Evolutionary conservation across 2,113 vertebrate species (phyloP), one percentile per base, ranked within the genome.

Genomic region (Orycteropus afer): DNA sequence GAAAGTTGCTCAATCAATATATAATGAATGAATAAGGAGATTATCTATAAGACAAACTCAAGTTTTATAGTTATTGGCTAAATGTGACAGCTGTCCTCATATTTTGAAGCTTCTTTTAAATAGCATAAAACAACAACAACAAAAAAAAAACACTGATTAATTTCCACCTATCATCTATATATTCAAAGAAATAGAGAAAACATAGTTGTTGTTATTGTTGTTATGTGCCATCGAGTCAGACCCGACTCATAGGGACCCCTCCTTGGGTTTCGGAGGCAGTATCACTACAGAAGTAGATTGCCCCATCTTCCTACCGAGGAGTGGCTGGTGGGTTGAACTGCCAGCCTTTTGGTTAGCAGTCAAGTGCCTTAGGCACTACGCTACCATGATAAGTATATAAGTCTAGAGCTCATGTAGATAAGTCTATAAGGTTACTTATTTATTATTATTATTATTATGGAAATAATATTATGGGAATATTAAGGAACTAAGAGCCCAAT

Each of bases 151-250:
- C 34, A 59, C 3, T 55, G 15, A 82, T 78, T 9, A 3, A 45
- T 53, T 86, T 89, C 11, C 0, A 37, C 61, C 73, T 74, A 85
- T 82, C 10, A 51, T 78, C 25, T 42, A 15, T 42, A 74, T 84
- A 34, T 95, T 93, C 53, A 94, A 69, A 61, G 47, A 47, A 76
- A 8, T 13, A 55, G 25, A 77, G n/a, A 96, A 81, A 69, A 17
- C 23, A 40, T 69, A 40, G n/a, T n/a, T n/a, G n/a, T n/a, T n/a
- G n/a, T n/a, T n/a, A n/a, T n/a, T n/a, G n/a, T n/a, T n/a, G n/a
- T n/a, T n/a, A n/a, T n/a, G n/a, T n/a, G n/a, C n/a, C n/a, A n/a
- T n/a, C n/a, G n/a, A n/a, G n/a, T n/a, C n/a, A n/a, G n/a, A n/a
- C n/a, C n/a, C n/a, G n/a, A n/a, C n/a, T n/a, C n/a, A n/a, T n/a